These are phyloP conservation scores for Lasioglossum villosulum DNA, from an alignment of 2,888 invertebrate genomes.

Conservation along the genomic window DNA sequence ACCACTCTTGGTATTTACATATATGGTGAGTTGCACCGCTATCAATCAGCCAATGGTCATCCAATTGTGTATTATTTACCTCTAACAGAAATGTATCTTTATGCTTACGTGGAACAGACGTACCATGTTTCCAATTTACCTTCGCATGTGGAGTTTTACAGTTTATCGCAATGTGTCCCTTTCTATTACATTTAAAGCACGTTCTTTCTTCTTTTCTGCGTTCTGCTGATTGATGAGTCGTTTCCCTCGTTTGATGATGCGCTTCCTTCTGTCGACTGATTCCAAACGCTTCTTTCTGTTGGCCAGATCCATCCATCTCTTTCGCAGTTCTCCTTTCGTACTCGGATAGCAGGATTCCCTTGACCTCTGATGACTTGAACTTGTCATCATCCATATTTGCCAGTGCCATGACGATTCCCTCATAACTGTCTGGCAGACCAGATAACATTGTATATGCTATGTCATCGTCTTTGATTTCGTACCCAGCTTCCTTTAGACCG, in stretches of 20 bases:
- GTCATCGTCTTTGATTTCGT: constrained; percentile 37
- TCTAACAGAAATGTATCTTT: constrained; percentile 26
- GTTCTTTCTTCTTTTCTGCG: constrained; percentile 14
- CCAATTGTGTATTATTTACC: constrained; percentile 27
- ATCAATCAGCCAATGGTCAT: constrained; percentile 47
- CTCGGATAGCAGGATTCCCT: constrained; percentile 24
- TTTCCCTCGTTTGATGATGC: constrained; percentile 11
- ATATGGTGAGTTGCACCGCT: constrained; percentile 41
- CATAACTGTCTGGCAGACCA: constrained; percentile 23
- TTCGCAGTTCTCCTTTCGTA: constrained; percentile 38
- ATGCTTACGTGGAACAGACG: background rate
- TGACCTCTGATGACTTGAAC: constrained; percentile 41
- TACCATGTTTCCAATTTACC: constrained; percentile 10
- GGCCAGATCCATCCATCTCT: background rate
- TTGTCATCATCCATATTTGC: constrained; percentile 34
- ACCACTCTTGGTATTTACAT: constrained; percentile 30
- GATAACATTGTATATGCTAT: constrained; percentile 42
- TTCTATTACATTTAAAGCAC: constrained; percentile 35
- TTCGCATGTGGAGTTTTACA: background rate
- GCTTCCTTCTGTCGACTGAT: background rate
- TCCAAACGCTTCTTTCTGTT: background rate
- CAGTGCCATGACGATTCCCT: constrained; percentile 40
- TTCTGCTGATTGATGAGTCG: background rate
- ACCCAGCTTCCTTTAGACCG: constrained; percentile 36
- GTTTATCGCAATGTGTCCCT: constrained; percentile 12